phyloP scores from a whole-genome alignment of 2,113 vertebrate genomes.

The Syngnathus typhle region DNA sequence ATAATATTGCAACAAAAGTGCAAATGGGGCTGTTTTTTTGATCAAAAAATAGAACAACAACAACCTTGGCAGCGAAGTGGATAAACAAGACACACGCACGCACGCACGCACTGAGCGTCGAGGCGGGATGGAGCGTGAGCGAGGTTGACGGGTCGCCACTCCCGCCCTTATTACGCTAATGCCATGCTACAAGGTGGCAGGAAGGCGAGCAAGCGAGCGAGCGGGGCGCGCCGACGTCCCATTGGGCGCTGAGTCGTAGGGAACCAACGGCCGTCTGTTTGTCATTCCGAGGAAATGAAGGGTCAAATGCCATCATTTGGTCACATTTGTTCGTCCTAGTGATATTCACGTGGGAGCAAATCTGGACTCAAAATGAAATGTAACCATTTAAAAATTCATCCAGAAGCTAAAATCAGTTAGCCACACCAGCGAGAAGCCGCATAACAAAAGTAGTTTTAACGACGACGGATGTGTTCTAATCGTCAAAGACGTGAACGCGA shows the following conservation, averaged over 20 bases:
- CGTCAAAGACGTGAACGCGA: slow-evolving; percentile 42
- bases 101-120: neutral
- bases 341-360: no score
- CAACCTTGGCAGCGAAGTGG: slow-evolving; percentile 13
- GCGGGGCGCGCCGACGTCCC: slow-evolving; percentile 64
- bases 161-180: slow-evolving; percentile 86
- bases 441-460: slow-evolving; percentile 29
- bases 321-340: no score
- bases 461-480: slow-evolving; percentile 44
- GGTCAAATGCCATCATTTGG: no score
- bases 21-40: neutral
- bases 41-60: slow-evolving; percentile 22
- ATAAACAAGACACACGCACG: neutral
- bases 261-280: slow-evolving; percentile 47
- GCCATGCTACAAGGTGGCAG: slow-evolving; percentile 70
- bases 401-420: neutral
- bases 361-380: no score
- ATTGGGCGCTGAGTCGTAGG: slow-evolving; percentile 73
- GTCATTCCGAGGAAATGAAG: no score
- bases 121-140: slow-evolving; percentile 67
- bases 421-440: no score
- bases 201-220: slow-evolving; percentile 64
- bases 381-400: neutral
- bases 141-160: slow-evolving; percentile 81
- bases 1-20: neutral